Conservation (phyloP, 1,140 invertebrate genomes). For the Megathymus violae region DNA sequence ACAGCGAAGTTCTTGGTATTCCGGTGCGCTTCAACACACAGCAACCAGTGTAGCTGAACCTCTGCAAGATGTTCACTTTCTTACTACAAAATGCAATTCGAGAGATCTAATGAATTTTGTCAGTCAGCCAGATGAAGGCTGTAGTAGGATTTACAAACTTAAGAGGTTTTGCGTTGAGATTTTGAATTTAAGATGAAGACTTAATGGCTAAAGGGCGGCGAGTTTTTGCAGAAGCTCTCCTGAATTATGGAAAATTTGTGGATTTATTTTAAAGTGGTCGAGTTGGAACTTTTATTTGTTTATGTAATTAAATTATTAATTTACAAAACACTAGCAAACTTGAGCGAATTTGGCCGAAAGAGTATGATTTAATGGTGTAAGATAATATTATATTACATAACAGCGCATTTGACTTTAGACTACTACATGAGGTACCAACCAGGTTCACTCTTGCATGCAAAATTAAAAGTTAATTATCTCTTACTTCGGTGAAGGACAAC, state of each 20-base stretch:
- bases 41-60: constrained; percentile 48
- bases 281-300: background rate
- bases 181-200: constrained; percentile 47
- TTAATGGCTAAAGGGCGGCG: constrained; percentile 21
- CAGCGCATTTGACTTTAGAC: too few relatives aligned
- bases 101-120: constrained; percentile 41
- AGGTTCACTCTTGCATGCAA: too few relatives aligned
- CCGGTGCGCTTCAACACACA: constrained; percentile 56
- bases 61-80: constrained; percentile 5
- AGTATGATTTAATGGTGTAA: too few relatives aligned
- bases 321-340: background rate
- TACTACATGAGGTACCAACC: too few relatives aligned
- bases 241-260: constrained; percentile 10
- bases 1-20: constrained; percentile 45
- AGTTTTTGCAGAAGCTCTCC: constrained; percentile 9
- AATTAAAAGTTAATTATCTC: too few relatives aligned
- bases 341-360: too few relatives aligned
- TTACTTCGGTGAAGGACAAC: too few relatives aligned
- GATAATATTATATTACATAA: too few relatives aligned
- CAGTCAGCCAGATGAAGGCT: constrained; percentile 63
- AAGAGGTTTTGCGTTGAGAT: constrained; percentile 62
- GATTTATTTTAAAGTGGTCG: background rate
- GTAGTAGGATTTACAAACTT: constrained; percentile 60
- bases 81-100: constrained; percentile 30
- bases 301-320: background rate